phyloP scores from a whole-genome alignment of 2,113 vertebrate species.

The Donacobius atricapilla region DNA sequence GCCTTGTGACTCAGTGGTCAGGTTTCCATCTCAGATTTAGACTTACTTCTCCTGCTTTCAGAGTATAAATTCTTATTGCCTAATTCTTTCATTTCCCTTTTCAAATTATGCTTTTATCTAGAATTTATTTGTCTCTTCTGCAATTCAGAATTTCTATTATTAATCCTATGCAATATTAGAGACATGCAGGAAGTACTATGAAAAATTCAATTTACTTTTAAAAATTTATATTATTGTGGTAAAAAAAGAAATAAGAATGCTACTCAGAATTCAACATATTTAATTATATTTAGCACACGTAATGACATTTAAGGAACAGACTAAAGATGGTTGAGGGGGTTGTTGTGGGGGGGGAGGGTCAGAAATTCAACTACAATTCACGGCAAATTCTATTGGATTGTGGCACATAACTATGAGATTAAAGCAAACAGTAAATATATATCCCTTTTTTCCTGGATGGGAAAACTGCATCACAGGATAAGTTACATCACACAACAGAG shows the following conservation, averaged over 20 bases:
- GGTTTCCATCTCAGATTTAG: background rate
- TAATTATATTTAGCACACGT: background rate
- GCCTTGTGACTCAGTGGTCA: background rate
- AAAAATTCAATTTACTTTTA: background rate
- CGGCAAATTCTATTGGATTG: background rate
- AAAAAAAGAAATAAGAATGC: background rate
- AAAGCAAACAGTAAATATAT: background rate
- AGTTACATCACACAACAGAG: background rate
- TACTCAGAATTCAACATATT: background rate
- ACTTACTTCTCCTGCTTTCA: background rate
- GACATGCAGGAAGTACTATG: background rate
- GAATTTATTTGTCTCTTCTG: background rate
- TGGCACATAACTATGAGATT: background rate
- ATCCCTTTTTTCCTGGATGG: background rate
- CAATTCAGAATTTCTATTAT: background rate
- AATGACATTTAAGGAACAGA: background rate
- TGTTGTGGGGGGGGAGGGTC: background rate
- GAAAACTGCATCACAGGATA: background rate
- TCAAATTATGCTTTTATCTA: constrained; percentile 1
- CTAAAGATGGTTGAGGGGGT: background rate
- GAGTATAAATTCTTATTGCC: background rate
- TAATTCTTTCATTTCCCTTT: background rate
- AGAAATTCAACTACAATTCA: background rate
- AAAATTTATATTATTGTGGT: background rate
- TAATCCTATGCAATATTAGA: background rate